phyloP scores from a whole-genome alignment of 2,113 vertebrate genomes.

The Neopipo cinnamomea region DNA sequence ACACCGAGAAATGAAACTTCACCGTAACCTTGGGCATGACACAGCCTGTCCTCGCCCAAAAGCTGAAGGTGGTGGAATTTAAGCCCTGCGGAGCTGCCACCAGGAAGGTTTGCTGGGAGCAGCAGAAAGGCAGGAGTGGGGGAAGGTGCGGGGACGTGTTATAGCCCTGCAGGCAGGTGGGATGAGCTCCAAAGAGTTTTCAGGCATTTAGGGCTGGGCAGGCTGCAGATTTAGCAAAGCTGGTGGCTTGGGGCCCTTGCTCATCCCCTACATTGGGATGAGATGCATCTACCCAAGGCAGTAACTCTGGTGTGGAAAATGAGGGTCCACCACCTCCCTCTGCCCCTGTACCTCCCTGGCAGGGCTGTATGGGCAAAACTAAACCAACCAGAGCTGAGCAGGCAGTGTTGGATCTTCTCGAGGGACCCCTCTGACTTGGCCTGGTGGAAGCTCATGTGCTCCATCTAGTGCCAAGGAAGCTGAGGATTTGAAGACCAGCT shows the following conservation, averaged over 20 bases:
- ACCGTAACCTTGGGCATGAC: rapidly evolving
- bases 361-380: neutral
- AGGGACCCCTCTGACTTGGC: neutral
- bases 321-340: neutral
- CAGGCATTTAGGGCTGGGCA: neutral
- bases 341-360: rapidly evolving
- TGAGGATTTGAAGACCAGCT: neutral
- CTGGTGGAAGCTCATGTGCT: neutral
- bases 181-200: neutral
- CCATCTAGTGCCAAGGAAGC: conserved; percentile 13
- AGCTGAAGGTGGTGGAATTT: neutral
- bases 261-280: rapidly evolving
- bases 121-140: neutral
- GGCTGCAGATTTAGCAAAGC: rapidly evolving
- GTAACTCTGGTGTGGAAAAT: neutral
- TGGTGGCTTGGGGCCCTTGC: neutral
- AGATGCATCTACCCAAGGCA: neutral
- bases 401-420: neutral
- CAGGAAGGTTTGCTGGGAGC: neutral
- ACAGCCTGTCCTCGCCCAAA: rapidly evolving
- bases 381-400: neutral
- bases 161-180: rapidly evolving
- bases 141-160: neutral
- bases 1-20: neutral
- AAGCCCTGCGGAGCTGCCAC: neutral